phyloP scores from a whole-genome alignment of 2,113 vertebrate species.

The Salvator merianae region DNA sequence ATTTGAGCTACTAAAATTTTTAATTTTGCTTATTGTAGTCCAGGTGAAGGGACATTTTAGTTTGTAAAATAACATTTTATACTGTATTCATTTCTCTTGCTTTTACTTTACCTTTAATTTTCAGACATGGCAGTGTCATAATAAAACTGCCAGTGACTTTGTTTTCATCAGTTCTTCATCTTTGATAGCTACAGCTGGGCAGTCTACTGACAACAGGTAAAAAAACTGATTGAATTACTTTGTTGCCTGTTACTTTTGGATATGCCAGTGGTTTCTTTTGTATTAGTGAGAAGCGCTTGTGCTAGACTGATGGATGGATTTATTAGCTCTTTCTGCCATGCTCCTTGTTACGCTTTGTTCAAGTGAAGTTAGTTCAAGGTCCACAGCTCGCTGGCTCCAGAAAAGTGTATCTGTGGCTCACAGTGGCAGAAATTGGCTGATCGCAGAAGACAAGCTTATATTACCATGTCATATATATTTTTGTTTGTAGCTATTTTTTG shows the following conservation, averaged over 20 bases:
- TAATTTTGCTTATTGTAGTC: too few relatives aligned
- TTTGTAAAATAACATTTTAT: neutral
- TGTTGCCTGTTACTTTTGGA: neutral
- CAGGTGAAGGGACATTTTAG: too few relatives aligned
- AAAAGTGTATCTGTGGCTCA: neutral
- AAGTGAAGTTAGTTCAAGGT: neutral
- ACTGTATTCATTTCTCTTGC: neutral
- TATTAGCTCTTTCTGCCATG: too few relatives aligned
- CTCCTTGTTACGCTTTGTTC: too few relatives aligned
- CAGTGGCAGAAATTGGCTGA: neutral
- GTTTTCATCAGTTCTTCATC: slow-evolving; percentile 96
- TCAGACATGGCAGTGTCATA: slow-evolving; percentile 97
- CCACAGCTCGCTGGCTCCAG: neutral
- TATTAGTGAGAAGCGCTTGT: neutral
- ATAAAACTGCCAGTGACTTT: slow-evolving; percentile 96
- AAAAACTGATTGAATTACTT: slow-evolving; percentile 10
- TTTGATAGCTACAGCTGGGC: slow-evolving; percentile 93
- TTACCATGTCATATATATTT: too few relatives aligned
- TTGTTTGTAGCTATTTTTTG: too few relatives aligned
- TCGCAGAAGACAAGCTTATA: too few relatives aligned
- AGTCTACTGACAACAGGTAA: slow-evolving; percentile 95
- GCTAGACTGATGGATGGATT: too few relatives aligned
- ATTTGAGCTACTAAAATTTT: too few relatives aligned
- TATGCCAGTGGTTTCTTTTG: neutral
- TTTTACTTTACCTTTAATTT: slow-evolving; percentile 37